phyloP scores from a whole-genome alignment of 2,797 vertebrate species.

The Ctenopoma multispine region DNA sequence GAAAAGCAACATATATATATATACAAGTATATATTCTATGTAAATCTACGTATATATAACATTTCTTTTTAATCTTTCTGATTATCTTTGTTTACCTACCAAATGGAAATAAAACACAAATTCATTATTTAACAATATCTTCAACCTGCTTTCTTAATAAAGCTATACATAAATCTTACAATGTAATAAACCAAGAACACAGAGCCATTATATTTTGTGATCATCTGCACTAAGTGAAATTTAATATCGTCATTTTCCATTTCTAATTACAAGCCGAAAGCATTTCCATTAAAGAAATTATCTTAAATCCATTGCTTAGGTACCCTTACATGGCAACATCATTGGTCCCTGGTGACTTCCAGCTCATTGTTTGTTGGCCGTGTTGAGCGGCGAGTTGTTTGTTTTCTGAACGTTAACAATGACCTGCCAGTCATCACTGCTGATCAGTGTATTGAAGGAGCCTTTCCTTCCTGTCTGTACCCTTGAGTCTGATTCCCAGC shows the following conservation, averaged over 20 bases:
- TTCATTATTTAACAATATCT: constrained; percentile 1
- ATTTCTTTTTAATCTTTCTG: not conserved
- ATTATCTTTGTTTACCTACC: not conserved
- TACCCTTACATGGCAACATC: constrained; percentile 33
- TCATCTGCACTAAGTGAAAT: constrained; percentile 10
- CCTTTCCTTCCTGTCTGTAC: constrained; percentile 67
- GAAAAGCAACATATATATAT: no score
- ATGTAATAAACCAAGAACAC: constrained; percentile 15
- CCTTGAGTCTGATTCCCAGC: constrained; percentile 81
- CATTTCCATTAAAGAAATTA: constrained; percentile 31
- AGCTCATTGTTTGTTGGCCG: constrained; percentile 50
- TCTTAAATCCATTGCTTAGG: constrained; percentile 37
- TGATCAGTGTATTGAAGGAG: constrained; percentile 85
- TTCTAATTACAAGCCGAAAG: constrained; percentile 30
- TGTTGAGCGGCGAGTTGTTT: constrained; percentile 56
- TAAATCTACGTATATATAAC: no score
- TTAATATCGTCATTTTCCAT: constrained; percentile 17
- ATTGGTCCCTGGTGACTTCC: constrained; percentile 49
- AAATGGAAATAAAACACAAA: not conserved
- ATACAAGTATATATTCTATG: no score
- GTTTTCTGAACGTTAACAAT: constrained; percentile 81
- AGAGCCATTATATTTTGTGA: not conserved
- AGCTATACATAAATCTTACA: constrained; percentile 9
- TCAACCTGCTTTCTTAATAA: constrained; percentile 31
- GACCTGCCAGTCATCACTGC: constrained; percentile 85